phyloP scores from a whole-genome alignment of 2,888 invertebrate species.

The Tryphoninae sp. region DNA sequence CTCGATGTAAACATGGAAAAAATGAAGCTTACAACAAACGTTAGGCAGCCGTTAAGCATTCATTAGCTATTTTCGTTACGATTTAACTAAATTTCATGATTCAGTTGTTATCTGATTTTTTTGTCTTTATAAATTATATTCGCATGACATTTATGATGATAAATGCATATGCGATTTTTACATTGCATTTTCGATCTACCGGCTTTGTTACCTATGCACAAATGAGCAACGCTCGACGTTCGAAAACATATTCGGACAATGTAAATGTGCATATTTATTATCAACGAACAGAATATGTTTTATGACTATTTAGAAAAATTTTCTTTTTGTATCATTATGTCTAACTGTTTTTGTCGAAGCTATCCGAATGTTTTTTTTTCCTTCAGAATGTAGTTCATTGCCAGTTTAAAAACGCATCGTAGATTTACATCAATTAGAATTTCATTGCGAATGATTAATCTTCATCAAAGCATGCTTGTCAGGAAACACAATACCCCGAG shows the following conservation, averaged over 20 bases:
- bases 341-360: neutral
- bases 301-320: neutral
- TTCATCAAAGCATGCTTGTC: slow-evolving; percentile 30
- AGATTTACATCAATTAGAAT: neutral
- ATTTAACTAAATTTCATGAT: neutral
- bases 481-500: neutral
- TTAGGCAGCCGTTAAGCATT: slow-evolving; percentile 36
- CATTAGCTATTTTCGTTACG: slow-evolving; percentile 24
- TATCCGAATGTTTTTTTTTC: neutral
- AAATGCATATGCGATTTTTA: neutral
- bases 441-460: slow-evolving; percentile 26
- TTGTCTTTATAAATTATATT: slow-evolving; percentile 16
- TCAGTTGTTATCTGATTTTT: neutral
- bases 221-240: neutral
- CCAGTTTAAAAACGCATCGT: neutral
- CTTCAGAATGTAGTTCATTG: neutral
- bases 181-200: neutral
- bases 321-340: neutral
- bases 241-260: neutral
- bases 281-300: neutral
- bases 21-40: slow-evolving; percentile 29
- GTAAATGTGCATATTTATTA: neutral
- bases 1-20: slow-evolving; percentile 11
- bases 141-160: slow-evolving; percentile 7
- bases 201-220: neutral